These are phyloP conservation scores for Strigamia maritima DNA, from an alignment of 2,888 invertebrate genomes.

Conservation along the genomic window DNA sequence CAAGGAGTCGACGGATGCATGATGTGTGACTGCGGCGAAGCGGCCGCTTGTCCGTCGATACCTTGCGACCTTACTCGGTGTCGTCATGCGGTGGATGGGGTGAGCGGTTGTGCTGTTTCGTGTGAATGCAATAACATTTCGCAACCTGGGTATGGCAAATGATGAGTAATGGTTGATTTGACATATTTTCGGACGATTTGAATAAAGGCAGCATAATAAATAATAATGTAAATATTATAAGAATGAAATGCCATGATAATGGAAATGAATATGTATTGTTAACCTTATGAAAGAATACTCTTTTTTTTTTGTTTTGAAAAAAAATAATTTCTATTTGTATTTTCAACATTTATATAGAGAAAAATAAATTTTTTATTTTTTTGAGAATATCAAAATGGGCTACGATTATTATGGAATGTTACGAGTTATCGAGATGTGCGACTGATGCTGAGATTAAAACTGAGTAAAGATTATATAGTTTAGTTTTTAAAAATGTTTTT, in stretches of 20 bases:
- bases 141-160: background rate
- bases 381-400: background rate
- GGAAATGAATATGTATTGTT: too few relatives aligned
- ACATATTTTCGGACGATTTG: too few relatives aligned
- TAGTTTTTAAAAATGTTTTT: background rate
- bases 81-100: background rate
- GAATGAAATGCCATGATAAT: too few relatives aligned
- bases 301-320: background rate
- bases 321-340: too few relatives aligned
- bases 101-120: background rate
- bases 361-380: too few relatives aligned
- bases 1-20: background rate
- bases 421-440: background rate
- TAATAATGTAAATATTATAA: too few relatives aligned
- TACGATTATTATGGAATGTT: conserved; percentile 2
- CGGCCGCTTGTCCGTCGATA: background rate
- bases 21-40: background rate
- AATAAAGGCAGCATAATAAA: too few relatives aligned
- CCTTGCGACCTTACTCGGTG: background rate
- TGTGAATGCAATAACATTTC: conserved; percentile 7
- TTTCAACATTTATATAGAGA: too few relatives aligned
- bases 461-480: background rate
- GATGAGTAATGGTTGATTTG: background rate
- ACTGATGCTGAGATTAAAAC: background rate
- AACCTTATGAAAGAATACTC: background rate